phyloP scores from a whole-genome alignment of 2,113 vertebrate genomes.

The Mastomys coucha region DNA sequence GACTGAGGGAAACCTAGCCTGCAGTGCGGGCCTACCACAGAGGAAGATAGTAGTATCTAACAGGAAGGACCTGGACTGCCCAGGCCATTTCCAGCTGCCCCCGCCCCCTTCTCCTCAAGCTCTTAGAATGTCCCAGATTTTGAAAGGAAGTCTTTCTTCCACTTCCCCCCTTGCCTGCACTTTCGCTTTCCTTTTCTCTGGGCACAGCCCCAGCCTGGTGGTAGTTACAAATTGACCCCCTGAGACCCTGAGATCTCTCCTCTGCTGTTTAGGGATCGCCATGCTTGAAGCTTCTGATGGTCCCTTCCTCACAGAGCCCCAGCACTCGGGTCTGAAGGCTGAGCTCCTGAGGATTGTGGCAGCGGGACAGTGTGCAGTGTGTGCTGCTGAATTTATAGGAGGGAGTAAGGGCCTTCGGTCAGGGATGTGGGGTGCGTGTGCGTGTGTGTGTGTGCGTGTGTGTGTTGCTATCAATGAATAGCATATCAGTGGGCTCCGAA shows the following conservation, averaged over 20 bases:
- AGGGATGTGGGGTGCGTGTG: neutral
- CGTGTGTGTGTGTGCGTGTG: neutral
- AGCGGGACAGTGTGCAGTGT: rapidly evolving
- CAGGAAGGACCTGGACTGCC: neutral
- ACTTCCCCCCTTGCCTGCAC: neutral
- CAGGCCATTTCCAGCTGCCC: neutral
- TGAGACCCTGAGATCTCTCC: neutral
- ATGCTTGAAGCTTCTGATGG: neutral
- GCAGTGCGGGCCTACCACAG: neutral
- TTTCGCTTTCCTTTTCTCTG: constrained; percentile 61
- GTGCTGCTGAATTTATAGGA: too few relatives aligned
- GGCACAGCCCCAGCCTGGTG: neutral
- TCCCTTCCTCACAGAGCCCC: neutral
- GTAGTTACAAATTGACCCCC: rapidly evolving
- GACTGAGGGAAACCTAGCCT: neutral
- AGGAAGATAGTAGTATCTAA: neutral
- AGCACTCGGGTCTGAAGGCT: neutral
- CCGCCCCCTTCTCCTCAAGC: neutral
- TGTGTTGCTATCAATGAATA: neutral
- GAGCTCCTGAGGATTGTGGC: neutral
- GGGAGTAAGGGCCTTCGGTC: neutral
- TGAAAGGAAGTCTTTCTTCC: neutral
- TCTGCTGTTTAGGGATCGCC: neutral
- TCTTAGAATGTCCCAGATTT: neutral
- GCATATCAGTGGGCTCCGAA: neutral